Conservation (phyloP, 37 sponge, comb jelly and placozoan genomes). For the Chondrosia reniformis region DNA sequence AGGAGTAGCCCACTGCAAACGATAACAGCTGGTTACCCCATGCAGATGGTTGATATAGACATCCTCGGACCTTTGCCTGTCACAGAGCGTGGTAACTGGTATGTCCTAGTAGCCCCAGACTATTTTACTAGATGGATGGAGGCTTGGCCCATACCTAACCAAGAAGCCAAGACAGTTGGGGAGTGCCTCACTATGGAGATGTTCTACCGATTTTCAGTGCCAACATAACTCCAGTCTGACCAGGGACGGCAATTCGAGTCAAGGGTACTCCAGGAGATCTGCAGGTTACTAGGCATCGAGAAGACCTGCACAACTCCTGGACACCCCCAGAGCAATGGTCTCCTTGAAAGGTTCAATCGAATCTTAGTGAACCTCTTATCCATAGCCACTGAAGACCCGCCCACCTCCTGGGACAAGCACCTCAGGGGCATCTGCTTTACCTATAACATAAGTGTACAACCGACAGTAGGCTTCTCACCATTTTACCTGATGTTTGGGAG, state of each 20-base stretch:
- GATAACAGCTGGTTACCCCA: conserved; percentile 9
- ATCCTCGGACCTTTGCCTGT: conserved; percentile 32
- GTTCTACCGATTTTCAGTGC: conserved; percentile 47
- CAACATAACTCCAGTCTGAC: conserved; percentile 44
- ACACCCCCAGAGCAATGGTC: conserved; percentile 58
- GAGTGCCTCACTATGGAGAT: conserved; percentile 21
- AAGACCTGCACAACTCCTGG: conserved; percentile 49
- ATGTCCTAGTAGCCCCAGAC: conserved; percentile 43
- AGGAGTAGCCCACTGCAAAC: background rate
- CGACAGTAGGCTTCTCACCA: conserved; percentile 27
- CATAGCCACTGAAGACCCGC: background rate
- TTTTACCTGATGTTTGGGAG: conserved; percentile 53
- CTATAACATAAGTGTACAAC: conserved; percentile 40
- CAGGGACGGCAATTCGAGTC: conserved; percentile 52
- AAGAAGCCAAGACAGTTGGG: conserved; percentile 50
- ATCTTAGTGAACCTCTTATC: conserved; percentile 19
- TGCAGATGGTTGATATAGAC: conserved; percentile 21
- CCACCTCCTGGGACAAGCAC: conserved; percentile 33
- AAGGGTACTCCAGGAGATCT: conserved; percentile 26
- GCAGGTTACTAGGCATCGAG: conserved; percentile 20
- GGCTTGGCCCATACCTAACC: conserved; percentile 54
- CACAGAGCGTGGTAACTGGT: conserved; percentile 33
- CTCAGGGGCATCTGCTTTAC: conserved; percentile 36
- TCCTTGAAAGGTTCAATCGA: conserved; percentile 53
- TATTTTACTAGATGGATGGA: conserved; percentile 50